Evolutionary conservation across 2,888 invertebrate species (phyloP).

Genomic region (Phyllotreta cruciferae): DNA sequence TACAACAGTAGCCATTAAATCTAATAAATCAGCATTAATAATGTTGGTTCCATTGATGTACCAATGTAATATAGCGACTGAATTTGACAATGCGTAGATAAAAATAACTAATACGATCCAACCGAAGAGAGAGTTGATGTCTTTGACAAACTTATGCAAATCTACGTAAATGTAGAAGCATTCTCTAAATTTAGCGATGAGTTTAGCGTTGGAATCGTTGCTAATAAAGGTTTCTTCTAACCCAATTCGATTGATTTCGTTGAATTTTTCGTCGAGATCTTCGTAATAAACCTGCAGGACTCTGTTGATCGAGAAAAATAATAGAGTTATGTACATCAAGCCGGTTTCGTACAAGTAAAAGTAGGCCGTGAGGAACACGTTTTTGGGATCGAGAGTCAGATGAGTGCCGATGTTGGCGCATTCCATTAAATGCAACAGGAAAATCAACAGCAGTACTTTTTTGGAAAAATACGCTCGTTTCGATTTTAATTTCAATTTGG

Average conservation of each 20-base stretch:
- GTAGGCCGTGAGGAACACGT: not conserved
- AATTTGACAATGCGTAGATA: slow-evolving; percentile 1
- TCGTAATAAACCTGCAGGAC: not conserved
- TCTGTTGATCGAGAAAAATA: not conserved
- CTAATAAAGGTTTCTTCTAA: slow-evolving; percentile 4
- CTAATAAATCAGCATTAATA: slow-evolving; percentile 8
- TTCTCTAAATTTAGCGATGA: slow-evolving; percentile 5
- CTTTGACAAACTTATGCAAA: slow-evolving; percentile 15
- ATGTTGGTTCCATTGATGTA: slow-evolving; percentile 10
- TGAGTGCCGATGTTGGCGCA: not conserved
- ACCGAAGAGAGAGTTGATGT: slow-evolving; percentile 20
- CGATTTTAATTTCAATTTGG: not conserved
- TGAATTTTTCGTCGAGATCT: not conserved
- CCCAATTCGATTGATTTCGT: not conserved
- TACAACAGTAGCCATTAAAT: slow-evolving; percentile 16
- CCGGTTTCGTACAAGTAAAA: not conserved
- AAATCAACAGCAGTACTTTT: too few relatives aligned
- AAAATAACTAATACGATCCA: slow-evolving; percentile 9
- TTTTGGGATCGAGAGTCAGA: not conserved
- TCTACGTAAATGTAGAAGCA: slow-evolving; percentile 14
- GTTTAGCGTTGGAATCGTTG: not conserved
- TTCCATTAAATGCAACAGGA: not conserved
- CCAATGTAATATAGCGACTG: slow-evolving; percentile 13
- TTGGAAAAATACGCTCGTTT: too few relatives aligned
- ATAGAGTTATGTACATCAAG: not conserved